These are phyloP conservation scores for Bergia sp. DNA, from an alignment of 92 coral and sea anemone species.

Conservation along the genomic window DNA sequence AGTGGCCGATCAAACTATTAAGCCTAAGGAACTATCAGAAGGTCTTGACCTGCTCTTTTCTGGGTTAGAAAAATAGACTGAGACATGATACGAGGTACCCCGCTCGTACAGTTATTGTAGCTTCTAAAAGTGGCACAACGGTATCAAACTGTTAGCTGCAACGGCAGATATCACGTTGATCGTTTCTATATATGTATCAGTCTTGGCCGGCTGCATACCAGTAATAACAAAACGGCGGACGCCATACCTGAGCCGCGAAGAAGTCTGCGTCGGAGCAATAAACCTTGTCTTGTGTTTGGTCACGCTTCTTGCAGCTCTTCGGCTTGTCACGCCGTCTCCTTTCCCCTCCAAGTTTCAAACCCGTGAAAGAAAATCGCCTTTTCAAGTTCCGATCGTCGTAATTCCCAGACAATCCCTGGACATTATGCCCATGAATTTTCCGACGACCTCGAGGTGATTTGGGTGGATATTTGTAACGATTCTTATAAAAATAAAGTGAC, in stretches of 20 bases:
- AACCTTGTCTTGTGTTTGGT: slow-evolving; percentile 2
- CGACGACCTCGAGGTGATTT: slow-evolving; percentile 30
- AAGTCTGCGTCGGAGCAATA: slow-evolving; percentile 20
- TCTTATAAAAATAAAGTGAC: slow-evolving; percentile 36
- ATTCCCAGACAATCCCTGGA: not conserved
- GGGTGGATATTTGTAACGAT: slow-evolving; percentile 40
- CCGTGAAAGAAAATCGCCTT: slow-evolving; percentile 35
- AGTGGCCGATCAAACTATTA: too few species aligned
- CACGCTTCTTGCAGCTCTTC: slow-evolving; percentile 8
- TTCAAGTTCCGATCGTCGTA: slow-evolving; percentile 2
- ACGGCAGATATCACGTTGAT: not conserved
- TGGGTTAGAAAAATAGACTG: too few species aligned
- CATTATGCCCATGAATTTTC: not conserved
- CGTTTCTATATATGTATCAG: not conserved
- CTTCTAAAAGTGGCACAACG: too few species aligned
- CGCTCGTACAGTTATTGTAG: too few species aligned
- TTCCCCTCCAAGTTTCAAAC: slow-evolving; percentile 17
- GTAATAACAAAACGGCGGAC: not conserved
- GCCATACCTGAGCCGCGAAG: slow-evolving; percentile 41
- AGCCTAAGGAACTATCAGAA: too few species aligned
- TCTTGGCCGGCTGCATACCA: not conserved
- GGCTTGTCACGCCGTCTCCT: slow-evolving; percentile 20
- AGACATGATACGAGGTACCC: too few species aligned
- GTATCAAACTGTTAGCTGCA: too few species aligned
- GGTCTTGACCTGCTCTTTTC: too few species aligned